Conservation (phyloP, 2,797 vertebrate species). For the Paguma larvata region DNA sequence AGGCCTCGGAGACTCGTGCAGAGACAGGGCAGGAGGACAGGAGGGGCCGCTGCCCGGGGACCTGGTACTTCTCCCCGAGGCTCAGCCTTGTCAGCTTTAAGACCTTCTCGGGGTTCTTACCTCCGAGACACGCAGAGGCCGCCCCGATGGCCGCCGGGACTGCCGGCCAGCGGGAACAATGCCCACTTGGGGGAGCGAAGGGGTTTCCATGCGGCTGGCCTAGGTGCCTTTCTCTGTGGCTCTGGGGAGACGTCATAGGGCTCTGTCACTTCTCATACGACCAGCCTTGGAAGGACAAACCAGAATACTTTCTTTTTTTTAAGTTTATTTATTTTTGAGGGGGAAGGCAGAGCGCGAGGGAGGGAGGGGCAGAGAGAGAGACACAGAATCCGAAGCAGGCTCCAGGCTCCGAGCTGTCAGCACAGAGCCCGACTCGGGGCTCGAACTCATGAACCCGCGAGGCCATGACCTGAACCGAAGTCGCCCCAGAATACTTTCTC, state of each 20-base stretch:
- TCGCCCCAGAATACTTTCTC: no score
- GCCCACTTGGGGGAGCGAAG: background rate
- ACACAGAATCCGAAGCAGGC: no score
- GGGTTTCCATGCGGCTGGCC: background rate
- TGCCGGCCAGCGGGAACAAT: background rate
- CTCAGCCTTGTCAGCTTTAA: background rate
- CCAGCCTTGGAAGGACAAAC: background rate
- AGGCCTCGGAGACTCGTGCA: background rate
- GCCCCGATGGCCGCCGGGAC: background rate
- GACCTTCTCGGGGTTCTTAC: slow-evolving; percentile 3
- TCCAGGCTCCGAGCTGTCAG: no score
- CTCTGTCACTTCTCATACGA: background rate
- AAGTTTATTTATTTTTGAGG: no score
- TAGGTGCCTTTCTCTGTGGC: background rate
- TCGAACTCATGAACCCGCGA: no score
- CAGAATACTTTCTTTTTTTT: no score
- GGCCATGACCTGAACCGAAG: no score
- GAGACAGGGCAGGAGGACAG: background rate
- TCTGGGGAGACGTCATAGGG: background rate
- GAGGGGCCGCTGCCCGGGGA: background rate
- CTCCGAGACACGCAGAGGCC: background rate
- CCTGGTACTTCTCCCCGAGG: background rate
- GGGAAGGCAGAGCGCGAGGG: no score
- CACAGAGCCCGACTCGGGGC: no score
- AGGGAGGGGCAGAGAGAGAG: no score